Evolutionary conservation across 2,797 vertebrate species (phyloP).

Genomic region (Gallinago nigripennis): DNA sequence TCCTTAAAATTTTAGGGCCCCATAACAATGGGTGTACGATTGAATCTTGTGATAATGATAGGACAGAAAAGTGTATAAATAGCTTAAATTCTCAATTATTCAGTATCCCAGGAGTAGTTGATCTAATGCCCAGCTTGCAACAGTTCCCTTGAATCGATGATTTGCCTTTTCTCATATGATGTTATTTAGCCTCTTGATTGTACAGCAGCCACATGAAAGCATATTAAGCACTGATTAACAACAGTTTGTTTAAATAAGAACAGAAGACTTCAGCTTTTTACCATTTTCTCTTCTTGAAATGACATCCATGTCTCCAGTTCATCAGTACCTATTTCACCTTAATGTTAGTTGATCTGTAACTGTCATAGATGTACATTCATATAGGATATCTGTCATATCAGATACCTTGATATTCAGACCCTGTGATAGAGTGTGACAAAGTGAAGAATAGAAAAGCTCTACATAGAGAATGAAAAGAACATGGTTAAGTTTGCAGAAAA

Average conservation of each 20-base stretch:
- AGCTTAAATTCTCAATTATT: background rate
- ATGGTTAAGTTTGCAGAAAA: background rate
- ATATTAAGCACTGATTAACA: background rate
- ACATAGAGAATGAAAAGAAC: background rate
- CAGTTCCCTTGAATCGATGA: background rate
- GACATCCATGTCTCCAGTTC: background rate
- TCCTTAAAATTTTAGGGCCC: background rate
- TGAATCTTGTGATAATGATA: background rate
- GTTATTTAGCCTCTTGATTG: background rate
- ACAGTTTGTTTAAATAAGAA: background rate
- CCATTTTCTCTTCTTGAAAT: background rate
- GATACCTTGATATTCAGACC: background rate
- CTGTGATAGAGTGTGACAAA: background rate
- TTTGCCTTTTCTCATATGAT: background rate
- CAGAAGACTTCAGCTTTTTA: background rate
- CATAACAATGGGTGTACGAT: background rate
- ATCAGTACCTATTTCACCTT: background rate
- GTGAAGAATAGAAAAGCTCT: background rate
- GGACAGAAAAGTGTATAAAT: background rate
- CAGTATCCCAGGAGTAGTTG: background rate
- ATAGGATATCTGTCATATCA: background rate
- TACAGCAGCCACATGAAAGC: background rate
- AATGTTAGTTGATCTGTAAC: background rate
- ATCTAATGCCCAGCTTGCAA: background rate
- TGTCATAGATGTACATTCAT: background rate